These are phyloP conservation scores for Mythimna lalbum DNA, from an alignment of 2,888 invertebrate genomes.

Conservation along the genomic window DNA sequence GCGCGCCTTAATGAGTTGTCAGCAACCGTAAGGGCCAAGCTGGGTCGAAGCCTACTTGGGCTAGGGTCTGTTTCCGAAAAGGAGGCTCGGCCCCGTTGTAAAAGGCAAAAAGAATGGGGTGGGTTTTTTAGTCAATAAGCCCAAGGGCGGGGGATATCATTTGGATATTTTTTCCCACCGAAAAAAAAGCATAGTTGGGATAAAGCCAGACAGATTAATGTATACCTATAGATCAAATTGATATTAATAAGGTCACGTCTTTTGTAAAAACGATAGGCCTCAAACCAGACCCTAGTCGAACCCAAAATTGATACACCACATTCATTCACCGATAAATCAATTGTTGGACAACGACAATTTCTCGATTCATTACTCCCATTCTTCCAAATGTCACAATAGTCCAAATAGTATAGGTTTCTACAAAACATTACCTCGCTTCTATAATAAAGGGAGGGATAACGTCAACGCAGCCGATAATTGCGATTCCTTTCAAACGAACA, in stretches of 20 bases:
- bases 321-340: constrained; percentile 9
- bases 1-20: no score
- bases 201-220: not conserved
- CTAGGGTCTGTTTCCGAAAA: no score
- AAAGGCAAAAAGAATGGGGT: no score
- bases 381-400: constrained; percentile 21
- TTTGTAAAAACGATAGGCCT: constrained; percentile 16
- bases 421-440: constrained; percentile 31
- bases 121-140: no score
- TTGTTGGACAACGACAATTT: constrained; percentile 1
- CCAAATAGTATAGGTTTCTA: constrained; percentile 36
- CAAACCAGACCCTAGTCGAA: constrained; percentile 9
- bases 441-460: constrained; percentile 54
- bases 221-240: not conserved
- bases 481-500: constrained; percentile 67
- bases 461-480: constrained; percentile 65
- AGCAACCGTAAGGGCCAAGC: no score
- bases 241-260: not conserved
- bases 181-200: no score
- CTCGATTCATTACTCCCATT: constrained; percentile 20
- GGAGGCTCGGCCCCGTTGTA: no score
- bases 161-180: no score
- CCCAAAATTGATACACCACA: constrained; percentile 4
- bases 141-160: no score
- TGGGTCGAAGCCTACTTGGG: no score